Percentiles rank a stretch among this genome's conserved stretches.
phyloP scores from a whole-genome alignment of 2,797 vertebrate genomes.

The Coccyzus lansbergi region DNA sequence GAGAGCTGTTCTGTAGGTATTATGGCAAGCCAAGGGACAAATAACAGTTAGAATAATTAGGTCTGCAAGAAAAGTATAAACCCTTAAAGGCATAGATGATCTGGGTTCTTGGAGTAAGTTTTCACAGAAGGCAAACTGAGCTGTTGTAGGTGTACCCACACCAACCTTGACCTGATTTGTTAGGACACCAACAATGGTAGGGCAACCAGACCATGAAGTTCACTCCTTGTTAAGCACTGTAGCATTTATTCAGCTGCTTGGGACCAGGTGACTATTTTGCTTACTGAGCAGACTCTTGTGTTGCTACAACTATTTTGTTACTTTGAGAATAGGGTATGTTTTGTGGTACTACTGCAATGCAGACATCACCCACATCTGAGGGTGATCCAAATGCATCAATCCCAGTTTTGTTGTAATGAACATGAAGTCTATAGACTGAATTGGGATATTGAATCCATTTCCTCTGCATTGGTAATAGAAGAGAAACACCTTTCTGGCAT shows the following conservation, averaged over 20 bases:
- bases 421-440: not conserved
- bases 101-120: not conserved
- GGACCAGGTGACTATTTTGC: not conserved
- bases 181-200: not conserved
- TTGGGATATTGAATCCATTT: not conserved
- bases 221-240: accelerated
- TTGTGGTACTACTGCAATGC: not conserved
- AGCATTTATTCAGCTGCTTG: not conserved
- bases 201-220: not conserved
- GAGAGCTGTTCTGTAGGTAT: not conserved
- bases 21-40: not conserved
- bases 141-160: not conserved
- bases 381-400: accelerated
- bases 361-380: not conserved
- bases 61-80: not conserved
- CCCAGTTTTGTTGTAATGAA: not conserved
- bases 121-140: not conserved
- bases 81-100: not conserved
- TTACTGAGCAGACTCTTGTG: not conserved
- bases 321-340: not conserved
- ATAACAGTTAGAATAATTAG: not conserved
- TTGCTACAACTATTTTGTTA: not conserved
- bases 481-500: not conserved
- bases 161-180: not conserved
- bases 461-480: not conserved